phyloP scores from a whole-genome alignment of 2,113 vertebrate species.

The Rhodinocichla rosea region DNA sequence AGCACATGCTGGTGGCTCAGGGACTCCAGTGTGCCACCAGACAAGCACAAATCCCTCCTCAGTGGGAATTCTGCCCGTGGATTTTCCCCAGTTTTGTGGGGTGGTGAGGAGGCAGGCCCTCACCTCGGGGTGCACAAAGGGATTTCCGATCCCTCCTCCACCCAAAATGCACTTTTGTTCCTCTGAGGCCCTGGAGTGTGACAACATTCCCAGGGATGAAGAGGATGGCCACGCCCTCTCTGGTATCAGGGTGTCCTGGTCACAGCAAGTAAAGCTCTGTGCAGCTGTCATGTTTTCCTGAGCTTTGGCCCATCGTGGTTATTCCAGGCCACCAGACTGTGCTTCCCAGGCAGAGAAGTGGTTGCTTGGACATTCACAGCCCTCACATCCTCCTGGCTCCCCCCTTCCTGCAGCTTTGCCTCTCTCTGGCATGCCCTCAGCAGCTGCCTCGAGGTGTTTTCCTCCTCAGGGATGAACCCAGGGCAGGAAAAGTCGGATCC shows the following conservation, averaged over 20 bases:
- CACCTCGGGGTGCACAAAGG: background rate
- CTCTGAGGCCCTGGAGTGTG: background rate
- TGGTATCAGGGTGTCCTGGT: accelerated
- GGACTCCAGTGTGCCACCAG: background rate
- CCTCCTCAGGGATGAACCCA: background rate
- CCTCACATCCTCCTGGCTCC: background rate
- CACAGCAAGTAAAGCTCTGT: background rate
- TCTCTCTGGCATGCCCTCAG: background rate
- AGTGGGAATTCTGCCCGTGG: background rate
- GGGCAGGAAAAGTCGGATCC: background rate
- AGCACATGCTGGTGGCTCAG: background rate
- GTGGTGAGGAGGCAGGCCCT: background rate
- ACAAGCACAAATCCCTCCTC: background rate
- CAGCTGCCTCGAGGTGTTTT: background rate
- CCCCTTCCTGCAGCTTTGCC: background rate
- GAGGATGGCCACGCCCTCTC: background rate
- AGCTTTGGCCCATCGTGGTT: background rate
- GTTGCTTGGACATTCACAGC: background rate
- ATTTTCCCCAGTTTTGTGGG: background rate
- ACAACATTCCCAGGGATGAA: background rate
- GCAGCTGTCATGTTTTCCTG: background rate
- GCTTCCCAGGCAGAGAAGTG: background rate
- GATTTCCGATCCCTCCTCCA: background rate
- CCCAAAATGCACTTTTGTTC: background rate
- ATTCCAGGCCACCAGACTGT: background rate